Evolutionary conservation across 2,888 invertebrate species (phyloP).

Genomic region (Antheraea yamamai): DNA sequence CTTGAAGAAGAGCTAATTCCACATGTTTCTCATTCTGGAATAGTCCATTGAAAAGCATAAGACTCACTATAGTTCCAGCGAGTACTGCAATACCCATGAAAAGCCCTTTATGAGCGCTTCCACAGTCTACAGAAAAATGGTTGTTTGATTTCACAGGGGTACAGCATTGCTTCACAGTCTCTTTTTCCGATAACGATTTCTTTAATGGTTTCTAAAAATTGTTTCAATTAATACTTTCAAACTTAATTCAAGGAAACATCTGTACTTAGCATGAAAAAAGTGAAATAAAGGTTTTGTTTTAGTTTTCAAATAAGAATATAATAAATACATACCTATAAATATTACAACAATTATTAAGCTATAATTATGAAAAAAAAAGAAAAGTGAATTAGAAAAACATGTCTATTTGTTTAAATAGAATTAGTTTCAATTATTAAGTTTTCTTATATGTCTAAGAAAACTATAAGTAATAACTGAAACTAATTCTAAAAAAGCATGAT

Average conservation of each 20-base stretch:
- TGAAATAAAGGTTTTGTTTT: no score
- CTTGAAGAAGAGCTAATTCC: constrained; percentile 83
- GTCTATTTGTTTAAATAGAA: no score
- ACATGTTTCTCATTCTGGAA: constrained; percentile 77
- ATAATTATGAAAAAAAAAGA: no score
- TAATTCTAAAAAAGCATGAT: no score
- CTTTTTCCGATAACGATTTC: constrained; percentile 31
- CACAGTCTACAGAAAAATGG: constrained; percentile 88
- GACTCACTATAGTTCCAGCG: constrained; percentile 86
- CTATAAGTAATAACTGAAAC: no score
- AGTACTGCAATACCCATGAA: constrained; percentile 85
- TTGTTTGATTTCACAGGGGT: constrained; percentile 64
- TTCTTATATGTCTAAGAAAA: no score
- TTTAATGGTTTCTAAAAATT: constrained; percentile 48
- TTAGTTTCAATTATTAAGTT: no score
- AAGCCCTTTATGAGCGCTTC: constrained; percentile 87
- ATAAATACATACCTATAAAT: no score
- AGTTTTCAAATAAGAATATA: no score
- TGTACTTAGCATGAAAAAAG: no score
- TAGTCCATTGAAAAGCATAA: constrained; percentile 88
- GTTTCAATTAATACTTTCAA: neutral
- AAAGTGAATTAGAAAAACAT: no score
- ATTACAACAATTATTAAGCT: no score
- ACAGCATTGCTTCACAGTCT: constrained; percentile 49
- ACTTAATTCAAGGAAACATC: neutral